phyloP scores from a whole-genome alignment of 2,113 vertebrate species.

The Panthera tigris region DNA sequence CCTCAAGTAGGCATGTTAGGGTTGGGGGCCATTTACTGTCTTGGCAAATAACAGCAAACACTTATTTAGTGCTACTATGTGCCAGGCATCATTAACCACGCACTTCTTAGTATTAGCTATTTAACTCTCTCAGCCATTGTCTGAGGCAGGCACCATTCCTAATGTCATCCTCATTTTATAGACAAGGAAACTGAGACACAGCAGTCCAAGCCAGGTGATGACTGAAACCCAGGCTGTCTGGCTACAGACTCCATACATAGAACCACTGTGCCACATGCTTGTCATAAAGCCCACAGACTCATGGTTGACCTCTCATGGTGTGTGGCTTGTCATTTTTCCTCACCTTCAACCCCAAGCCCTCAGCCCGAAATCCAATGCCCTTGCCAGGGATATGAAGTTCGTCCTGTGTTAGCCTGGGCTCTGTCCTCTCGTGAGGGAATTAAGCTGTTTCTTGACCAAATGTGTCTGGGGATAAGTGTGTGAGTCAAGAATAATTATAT shows the following conservation, averaged over 20 bases:
- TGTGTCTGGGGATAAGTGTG: slow-evolving; percentile 39
- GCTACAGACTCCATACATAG: background rate
- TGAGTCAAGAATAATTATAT: slow-evolving; percentile 63
- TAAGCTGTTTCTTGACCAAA: slow-evolving; percentile 47
- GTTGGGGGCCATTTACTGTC: background rate
- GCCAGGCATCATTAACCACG: background rate
- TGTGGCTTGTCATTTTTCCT: background rate
- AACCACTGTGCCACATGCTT: background rate
- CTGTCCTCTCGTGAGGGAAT: slow-evolving; percentile 49
- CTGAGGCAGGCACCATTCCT: background rate
- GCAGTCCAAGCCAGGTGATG: background rate
- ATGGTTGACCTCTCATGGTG: background rate
- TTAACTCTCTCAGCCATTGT: background rate
- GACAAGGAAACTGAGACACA: background rate
- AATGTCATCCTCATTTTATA: background rate
- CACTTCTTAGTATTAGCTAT: background rate
- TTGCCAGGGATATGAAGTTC: background rate
- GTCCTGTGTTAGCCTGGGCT: background rate
- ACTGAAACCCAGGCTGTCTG: background rate
- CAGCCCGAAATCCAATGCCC: background rate
- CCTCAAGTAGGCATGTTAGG: background rate
- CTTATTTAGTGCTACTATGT: background rate
- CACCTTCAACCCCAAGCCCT: background rate
- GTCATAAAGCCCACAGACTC: background rate
- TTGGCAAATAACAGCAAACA: background rate